Evolutionary conservation across 2,888 invertebrate species (phyloP), one percentile per base, ranked within the genome.

Genomic region (Nycteola revayana): DNA sequence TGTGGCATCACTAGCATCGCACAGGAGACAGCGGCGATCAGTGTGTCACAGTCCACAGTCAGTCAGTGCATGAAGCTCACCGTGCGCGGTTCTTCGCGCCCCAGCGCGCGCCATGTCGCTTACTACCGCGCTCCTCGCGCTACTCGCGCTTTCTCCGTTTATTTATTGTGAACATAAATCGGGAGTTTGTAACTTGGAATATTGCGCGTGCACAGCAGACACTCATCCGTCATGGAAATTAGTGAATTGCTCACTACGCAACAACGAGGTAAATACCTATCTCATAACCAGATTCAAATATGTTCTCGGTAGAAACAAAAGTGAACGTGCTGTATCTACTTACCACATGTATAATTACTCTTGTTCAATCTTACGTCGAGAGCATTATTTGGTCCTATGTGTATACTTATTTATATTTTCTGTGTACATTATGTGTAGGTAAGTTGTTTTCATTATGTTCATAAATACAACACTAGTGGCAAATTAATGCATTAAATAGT

Each of bases 231-330:
- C 71, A 28, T 93, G 93, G 92, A 89, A 89, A 60, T 88, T 81
- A 55, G 88, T 93, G 63, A 92, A 92, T 79, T 94, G 93, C 75
- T 90, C 91, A 54, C 89, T 93, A 60, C 80, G 84, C 43, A 72
- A 74, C 36, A 79, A 89, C 64, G 90, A 92, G 92, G 93, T 92
- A 60, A 38, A 44, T 49, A 90, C 86, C n/a, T 25, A 38, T 27
- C 36, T 26, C n/a, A 5, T 7, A n/a, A 35, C 38, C 36, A 36
- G 23, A 82, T 77, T 49, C 49, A 21, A 21, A 47, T 43, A 40
- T 53, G 42, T 47, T 58, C 14, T 14, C 47, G 42, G 45, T 45
- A 55, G 57, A 60, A 60, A 66, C 60, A 68, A 65, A 64, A 62
- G 69, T 62, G 66, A 66, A 62, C 49, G 66, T 63, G 58, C 45